These are phyloP conservation scores for Podargus strigoides DNA, from an alignment of 2,797 vertebrate species.

Conservation along the genomic window DNA sequence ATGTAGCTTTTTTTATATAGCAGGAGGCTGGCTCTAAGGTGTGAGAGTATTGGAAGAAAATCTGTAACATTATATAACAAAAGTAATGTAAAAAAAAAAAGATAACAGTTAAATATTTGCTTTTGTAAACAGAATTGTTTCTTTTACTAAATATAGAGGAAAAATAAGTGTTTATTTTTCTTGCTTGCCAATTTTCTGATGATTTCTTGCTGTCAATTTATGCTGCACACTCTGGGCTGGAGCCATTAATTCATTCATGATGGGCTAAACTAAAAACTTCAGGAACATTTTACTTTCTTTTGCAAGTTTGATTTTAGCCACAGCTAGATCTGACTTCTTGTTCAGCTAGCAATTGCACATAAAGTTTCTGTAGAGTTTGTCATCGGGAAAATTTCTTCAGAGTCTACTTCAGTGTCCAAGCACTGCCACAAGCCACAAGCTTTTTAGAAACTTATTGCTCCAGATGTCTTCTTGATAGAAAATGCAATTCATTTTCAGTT, in stretches of 20 bases:
- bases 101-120: not conserved
- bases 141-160: not conserved
- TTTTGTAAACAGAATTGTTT: not conserved
- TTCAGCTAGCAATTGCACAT: not conserved
- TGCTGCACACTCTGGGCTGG: not conserved
- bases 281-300: not conserved
- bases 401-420: not conserved
- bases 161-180: not conserved
- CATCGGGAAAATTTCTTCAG: not conserved
- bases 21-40: not conserved
- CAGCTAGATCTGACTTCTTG: not conserved
- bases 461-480: not conserved
- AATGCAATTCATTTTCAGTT: not conserved
- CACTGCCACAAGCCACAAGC: not conserved
- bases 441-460: not conserved
- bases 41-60: not conserved
- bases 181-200: not conserved
- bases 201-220: not conserved
- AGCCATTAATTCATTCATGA: not conserved
- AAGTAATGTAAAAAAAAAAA: not conserved
- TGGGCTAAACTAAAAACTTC: not conserved
- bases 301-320: not conserved
- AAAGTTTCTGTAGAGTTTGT: not conserved
- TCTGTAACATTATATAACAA: not conserved
- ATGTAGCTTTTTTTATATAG: not conserved